phyloP scores from a whole-genome alignment of 2,888 invertebrate genomes.

The Thera britannica region DNA sequence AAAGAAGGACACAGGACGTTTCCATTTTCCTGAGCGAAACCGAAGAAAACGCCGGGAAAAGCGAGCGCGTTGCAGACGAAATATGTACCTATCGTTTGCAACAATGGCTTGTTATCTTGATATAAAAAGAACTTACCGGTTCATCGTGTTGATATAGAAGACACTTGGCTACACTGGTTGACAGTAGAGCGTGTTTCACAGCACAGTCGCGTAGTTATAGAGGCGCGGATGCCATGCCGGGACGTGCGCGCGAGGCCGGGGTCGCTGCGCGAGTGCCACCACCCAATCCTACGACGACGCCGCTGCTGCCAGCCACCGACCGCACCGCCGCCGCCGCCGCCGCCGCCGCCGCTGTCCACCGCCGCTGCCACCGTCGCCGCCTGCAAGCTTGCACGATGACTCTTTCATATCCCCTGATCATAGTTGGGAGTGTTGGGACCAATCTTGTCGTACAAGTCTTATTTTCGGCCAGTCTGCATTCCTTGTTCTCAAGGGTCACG shows the following conservation, averaged over 20 bases:
- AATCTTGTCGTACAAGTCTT: too few relatives aligned
- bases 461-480: too few relatives aligned
- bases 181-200: constrained; percentile 54
- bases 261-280: constrained; percentile 68
- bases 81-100: constrained; percentile 3
- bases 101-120: constrained; percentile 4
- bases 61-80: constrained; percentile 15
- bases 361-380: constrained; percentile 22
- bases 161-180: constrained; percentile 40
- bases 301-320: constrained; percentile 30
- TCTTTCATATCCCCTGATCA: constrained; percentile 38
- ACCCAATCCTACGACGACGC: constrained; percentile 36
- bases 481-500: too few relatives aligned
- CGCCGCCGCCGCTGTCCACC: constrained; percentile 13
- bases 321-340: constrained; percentile 36
- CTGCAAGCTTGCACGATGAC: constrained; percentile 36
- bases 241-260: constrained; percentile 65
- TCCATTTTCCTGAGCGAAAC: constrained; percentile 59
- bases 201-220: constrained; percentile 58
- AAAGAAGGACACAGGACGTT: constrained; percentile 46
- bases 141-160: constrained; percentile 47
- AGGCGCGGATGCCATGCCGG: constrained; percentile 63
- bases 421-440: neutral
- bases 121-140: constrained; percentile 54
- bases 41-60: constrained; percentile 46